These are phyloP conservation scores for Oreotrochilus melanogaster DNA, from an alignment of 2,113 vertebrate genomes.

Conservation along the genomic window DNA sequence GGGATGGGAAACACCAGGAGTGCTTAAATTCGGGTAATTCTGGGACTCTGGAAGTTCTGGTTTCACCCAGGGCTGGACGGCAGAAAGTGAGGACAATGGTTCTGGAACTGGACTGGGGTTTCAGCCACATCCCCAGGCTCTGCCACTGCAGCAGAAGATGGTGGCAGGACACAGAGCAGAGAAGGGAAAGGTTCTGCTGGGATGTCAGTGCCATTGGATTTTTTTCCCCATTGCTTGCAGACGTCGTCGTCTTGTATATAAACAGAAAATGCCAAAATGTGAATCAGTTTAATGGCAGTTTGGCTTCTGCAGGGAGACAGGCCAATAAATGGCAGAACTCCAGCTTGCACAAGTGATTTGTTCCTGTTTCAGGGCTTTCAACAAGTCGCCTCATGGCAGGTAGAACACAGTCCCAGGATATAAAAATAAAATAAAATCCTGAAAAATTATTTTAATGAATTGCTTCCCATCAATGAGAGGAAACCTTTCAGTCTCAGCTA, in stretches of 20 bases:
- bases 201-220: not conserved
- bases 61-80: rapidly evolving
- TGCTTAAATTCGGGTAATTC: not conserved
- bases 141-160: not conserved
- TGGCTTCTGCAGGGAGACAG: not conserved
- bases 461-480: not conserved
- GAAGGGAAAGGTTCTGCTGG: not conserved
- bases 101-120: rapidly evolving
- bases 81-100: rapidly evolving
- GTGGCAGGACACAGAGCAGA: not conserved
- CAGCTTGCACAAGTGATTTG: not conserved
- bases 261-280: constrained; percentile 32
- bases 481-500: not conserved
- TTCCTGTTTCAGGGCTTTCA: not conserved
- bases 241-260: not conserved
- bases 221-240: not conserved
- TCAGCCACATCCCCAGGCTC: rapidly evolving
- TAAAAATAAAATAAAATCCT: not conserved
- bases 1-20: not conserved
- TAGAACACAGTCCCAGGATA: not conserved
- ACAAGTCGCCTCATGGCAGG: not conserved
- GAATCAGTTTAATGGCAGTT: constrained; percentile 15
- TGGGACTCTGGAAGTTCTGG: rapidly evolving
- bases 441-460: not conserved
- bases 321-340: not conserved